Evolutionary conservation across 2,113 vertebrate genomes (phyloP).

Genomic region (Carassius carassius): DNA sequence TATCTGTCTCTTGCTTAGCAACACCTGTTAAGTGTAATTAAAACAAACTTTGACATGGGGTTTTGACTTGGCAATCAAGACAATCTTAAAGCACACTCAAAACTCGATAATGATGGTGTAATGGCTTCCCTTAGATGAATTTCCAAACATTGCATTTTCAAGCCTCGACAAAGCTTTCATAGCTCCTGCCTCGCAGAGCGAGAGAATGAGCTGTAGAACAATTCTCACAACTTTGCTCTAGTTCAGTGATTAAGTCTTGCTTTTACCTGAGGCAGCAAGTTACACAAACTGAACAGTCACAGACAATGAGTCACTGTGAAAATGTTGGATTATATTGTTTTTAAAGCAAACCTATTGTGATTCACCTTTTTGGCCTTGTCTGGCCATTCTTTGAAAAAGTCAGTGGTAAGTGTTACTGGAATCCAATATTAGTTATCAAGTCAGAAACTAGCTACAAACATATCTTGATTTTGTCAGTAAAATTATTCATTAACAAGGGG

Average conservation of each 20-base stretch:
- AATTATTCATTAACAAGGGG: not conserved
- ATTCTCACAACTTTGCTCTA: not conserved
- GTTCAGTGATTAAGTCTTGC: conserved; percentile 29
- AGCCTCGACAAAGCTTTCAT: conserved; percentile 20
- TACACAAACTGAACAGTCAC: not conserved
- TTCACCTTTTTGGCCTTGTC: not conserved
- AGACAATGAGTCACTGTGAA: conserved; percentile 12
- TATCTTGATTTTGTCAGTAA: not conserved
- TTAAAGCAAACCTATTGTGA: not conserved
- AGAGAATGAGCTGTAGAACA: not conserved
- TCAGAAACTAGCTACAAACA: not conserved
- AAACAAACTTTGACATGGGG: conserved; percentile 74
- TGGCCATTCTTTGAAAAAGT: not conserved
- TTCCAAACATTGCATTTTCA: conserved; percentile 30
- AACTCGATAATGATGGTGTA: conserved; percentile 43
- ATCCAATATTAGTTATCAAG: not conserved
- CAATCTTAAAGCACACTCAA: conserved; percentile 54
- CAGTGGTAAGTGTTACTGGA: not conserved
- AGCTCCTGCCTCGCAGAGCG: not conserved
- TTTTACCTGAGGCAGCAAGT: conserved; percentile 7
- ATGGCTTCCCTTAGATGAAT: conserved; percentile 42
- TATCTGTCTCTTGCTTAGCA: conserved; percentile 68
- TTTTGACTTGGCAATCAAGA: conserved; percentile 67
- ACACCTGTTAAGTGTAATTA: conserved; percentile 77
- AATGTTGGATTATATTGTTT: not conserved